Conservation (phyloP, 1,140 invertebrate species). For the Anastrepha ludens region DNA sequence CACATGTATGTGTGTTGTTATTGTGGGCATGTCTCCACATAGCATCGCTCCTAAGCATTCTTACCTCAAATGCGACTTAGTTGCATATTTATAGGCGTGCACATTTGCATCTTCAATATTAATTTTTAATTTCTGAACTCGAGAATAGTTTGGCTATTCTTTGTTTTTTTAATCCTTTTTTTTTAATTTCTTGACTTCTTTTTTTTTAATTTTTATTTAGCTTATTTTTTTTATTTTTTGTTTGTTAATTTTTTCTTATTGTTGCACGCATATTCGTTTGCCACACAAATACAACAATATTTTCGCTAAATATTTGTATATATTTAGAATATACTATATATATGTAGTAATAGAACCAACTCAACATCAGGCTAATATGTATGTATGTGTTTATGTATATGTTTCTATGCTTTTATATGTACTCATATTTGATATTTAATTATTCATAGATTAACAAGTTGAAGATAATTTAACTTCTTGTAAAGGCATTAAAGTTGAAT, state of each 20-base stretch:
- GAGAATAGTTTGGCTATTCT: too few relatives aligned
- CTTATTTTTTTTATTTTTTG: neutral
- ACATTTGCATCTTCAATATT: neutral
- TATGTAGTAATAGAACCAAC: neutral
- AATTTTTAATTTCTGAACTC: neutral
- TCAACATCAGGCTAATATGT: conserved; percentile 18
- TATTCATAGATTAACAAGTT: conserved; percentile 31
- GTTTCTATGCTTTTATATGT: neutral
- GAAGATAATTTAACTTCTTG: conserved; percentile 38
- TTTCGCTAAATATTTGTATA: conserved; percentile 46
- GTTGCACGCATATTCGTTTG: neutral
- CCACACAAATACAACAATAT: conserved; percentile 21
- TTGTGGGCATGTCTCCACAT: neutral
- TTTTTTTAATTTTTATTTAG: neutral
- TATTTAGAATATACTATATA: conserved; percentile 41
- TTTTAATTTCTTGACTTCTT: neutral
- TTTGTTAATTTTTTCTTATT: neutral
- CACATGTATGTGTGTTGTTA: neutral
- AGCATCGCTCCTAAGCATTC: neutral
- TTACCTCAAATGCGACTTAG: neutral
- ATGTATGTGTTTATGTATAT: neutral
- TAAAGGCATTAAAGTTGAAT: conserved; percentile 52
- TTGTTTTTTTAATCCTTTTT: neutral
- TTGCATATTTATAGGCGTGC: conserved; percentile 35
- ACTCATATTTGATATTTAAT: neutral